Percentiles rank a stretch among this genome's conserved stretches.
Conservation (phyloP, 2,113 vertebrate species). For the Seriola aureovittata region DNA sequence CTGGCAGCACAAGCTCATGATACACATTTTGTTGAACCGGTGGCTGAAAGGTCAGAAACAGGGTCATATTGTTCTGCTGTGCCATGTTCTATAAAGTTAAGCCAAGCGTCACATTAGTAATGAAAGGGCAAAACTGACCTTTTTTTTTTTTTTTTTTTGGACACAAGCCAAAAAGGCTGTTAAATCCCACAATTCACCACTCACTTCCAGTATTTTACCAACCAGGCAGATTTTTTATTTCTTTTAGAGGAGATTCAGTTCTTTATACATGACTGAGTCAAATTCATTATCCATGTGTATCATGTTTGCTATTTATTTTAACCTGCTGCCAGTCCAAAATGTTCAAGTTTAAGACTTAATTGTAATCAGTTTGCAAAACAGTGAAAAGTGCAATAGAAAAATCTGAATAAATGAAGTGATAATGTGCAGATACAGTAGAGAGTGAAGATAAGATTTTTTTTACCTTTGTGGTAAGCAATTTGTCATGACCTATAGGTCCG, state of each 20-base stretch:
- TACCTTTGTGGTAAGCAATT: too few relatives aligned
- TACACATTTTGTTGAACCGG: constrained; percentile 17
- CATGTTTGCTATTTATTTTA: background rate
- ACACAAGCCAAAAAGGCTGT: constrained; percentile 25
- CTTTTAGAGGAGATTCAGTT: too few relatives aligned
- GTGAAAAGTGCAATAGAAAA: too few relatives aligned
- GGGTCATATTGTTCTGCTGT: constrained; percentile 44
- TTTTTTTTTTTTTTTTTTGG: constrained; percentile 32
- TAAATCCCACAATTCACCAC: constrained; percentile 8
- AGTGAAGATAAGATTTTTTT: too few relatives aligned
- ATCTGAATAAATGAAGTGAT: background rate
- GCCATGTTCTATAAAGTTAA: constrained; percentile 53
- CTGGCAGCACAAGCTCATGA: constrained; percentile 33
- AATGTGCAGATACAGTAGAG: background rate
- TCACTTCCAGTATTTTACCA: background rate
- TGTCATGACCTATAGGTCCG: too few relatives aligned
- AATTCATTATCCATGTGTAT: background rate
- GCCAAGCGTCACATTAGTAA: background rate
- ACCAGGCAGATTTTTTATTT: background rate
- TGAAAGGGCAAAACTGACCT: constrained; percentile 34
- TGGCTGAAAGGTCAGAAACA: constrained; percentile 31
- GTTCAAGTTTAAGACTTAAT: background rate
- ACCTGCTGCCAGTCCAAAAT: background rate
- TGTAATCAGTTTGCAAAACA: background rate
- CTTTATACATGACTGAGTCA: too few relatives aligned